These are phyloP conservation scores for Achlya flavicornis DNA, from an alignment of 2,888 invertebrate species.

Conservation along the genomic window DNA sequence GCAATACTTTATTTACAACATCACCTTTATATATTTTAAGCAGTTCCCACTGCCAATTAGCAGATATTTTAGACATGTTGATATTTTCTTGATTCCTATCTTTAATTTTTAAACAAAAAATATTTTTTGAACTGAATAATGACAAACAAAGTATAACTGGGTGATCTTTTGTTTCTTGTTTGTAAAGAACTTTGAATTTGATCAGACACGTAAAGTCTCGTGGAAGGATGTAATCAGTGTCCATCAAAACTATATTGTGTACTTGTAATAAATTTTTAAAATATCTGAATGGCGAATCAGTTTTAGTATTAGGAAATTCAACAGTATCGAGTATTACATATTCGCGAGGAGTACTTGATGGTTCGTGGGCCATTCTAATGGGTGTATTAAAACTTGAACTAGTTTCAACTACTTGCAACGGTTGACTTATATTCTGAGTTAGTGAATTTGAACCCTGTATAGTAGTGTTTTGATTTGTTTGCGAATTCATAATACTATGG, in stretches of 20 bases:
- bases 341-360: conserved; percentile 23
- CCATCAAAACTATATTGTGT: conserved; percentile 56
- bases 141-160: conserved; percentile 57
- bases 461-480: neutral
- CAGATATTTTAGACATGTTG: conserved; percentile 53
- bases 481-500: conserved; percentile 33
- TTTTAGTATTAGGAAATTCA: conserved; percentile 66
- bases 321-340: conserved; percentile 56
- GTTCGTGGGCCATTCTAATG: neutral
- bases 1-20: conserved; percentile 49
- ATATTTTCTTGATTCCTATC: conserved; percentile 48
- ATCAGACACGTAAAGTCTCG: conserved; percentile 51
- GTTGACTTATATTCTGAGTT: conserved; percentile 13
- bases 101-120: conserved; percentile 61
- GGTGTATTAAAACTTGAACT: neutral
- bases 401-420: neutral
- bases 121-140: conserved; percentile 46
- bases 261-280: conserved; percentile 56
- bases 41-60: conserved; percentile 77
- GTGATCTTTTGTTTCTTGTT: conserved; percentile 48
- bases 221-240: conserved; percentile 36
- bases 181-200: conserved; percentile 65
- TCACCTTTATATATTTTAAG: conserved; percentile 61
- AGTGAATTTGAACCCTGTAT: conserved; percentile 6
- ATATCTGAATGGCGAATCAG: conserved; percentile 63